Evolutionary conservation across 2,113 vertebrate genomes (phyloP).

Genomic region (Cryptotis parvus): DNA sequence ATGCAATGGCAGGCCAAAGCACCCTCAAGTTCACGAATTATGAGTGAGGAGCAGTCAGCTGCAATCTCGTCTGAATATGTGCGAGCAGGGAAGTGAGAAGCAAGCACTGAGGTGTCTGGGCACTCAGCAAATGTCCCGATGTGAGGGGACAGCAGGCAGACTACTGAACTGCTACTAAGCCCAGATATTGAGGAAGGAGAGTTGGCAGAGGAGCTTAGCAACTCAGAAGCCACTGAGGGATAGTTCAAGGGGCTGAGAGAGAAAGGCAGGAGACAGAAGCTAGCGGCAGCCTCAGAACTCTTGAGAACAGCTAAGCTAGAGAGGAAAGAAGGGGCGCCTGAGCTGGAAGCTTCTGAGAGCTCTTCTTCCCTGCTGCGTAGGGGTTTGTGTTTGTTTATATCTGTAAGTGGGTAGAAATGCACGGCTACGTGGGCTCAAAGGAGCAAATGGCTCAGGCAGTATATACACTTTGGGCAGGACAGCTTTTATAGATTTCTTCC

Average conservation of each 20-base stretch:
- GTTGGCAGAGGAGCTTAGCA: not conserved
- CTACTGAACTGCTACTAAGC: not conserved
- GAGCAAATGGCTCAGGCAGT: too few species aligned
- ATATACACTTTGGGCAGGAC: too few species aligned
- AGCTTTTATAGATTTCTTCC: too few species aligned
- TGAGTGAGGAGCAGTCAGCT: not conserved
- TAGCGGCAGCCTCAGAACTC: not conserved
- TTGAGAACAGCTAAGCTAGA: not conserved
- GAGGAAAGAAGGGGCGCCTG: not conserved
- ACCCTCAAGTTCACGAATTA: not conserved
- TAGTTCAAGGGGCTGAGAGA: not conserved
- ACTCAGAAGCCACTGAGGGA: not conserved
- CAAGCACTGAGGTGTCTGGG: not conserved
- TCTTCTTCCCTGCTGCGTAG: not conserved
- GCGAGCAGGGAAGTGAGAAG: not conserved
- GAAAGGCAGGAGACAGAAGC: not conserved
- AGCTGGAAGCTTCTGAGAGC: not conserved
- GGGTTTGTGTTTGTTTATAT: not conserved
- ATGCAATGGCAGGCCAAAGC: too few species aligned
- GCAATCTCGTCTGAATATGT: not conserved
- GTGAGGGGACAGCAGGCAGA: not conserved
- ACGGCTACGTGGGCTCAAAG: too few species aligned
- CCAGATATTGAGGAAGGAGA: not conserved
- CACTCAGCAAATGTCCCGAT: not conserved
- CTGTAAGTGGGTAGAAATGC: not conserved